Evolutionary conservation across 2,888 invertebrate species (phyloP).

Genomic region (Ophion ventricosus): DNA sequence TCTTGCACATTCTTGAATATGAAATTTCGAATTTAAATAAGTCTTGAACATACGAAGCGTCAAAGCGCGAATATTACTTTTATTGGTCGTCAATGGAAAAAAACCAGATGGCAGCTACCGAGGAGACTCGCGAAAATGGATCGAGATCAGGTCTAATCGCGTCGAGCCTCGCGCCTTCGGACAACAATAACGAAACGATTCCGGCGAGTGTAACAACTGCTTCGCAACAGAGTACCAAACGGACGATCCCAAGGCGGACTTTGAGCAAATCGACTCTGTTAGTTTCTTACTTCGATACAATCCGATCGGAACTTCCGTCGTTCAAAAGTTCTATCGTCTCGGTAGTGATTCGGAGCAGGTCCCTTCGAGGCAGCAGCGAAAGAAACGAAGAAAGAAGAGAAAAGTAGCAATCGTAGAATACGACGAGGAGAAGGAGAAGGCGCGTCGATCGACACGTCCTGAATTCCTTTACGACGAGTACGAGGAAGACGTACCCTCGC

Average conservation of each 20-base stretch:
- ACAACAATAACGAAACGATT: constrained; percentile 40
- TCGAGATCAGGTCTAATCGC: constrained; percentile 11
- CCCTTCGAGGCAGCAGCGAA: constrained; percentile 28
- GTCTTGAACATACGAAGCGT: neutral
- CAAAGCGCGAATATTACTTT: neutral
- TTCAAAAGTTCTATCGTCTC: neutral
- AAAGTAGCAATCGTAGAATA: constrained; percentile 31
- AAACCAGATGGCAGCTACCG: constrained; percentile 43
- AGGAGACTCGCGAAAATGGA: neutral
- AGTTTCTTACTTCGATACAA: constrained; percentile 3
- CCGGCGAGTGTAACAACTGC: constrained; percentile 25
- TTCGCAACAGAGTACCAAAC: constrained; percentile 48
- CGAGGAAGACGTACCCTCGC: constrained; percentile 66
- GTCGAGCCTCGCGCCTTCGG: constrained; percentile 25
- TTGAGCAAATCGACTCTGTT: constrained; percentile 50
- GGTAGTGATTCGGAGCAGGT: constrained; percentile 32
- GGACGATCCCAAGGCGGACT: constrained; percentile 4
- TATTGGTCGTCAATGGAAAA: neutral
- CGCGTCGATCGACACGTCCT: constrained; percentile 15
- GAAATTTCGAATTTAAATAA: neutral
- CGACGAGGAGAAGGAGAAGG: constrained; percentile 50
- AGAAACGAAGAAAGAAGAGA: constrained; percentile 32
- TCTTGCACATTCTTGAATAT: neutral
- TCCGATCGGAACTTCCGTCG: constrained; percentile 9
- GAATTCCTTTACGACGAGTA: constrained; percentile 69